Evolutionary conservation across 2,797 vertebrate species (phyloP), one percentile per base, ranked within the genome.

Genomic region (Babyrousa celebensis): DNA sequence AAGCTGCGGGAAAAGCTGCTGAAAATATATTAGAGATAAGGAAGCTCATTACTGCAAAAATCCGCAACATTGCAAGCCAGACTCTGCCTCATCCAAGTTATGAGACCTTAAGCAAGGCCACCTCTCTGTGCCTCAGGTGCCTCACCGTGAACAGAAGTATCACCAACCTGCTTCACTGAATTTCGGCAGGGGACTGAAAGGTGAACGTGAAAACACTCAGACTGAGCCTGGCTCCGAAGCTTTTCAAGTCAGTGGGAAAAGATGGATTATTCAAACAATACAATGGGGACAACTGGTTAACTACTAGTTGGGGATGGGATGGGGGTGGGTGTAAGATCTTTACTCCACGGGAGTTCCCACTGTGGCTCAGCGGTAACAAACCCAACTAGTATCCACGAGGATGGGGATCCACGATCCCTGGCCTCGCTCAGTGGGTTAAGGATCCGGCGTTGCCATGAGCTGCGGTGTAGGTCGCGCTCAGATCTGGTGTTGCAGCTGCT

Each of bases 231-330:
- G 68, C 12, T 92, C 48, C 32, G 11, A 36, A 62, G 21, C 16
- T 70, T 95, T 94, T 70, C 72, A 65, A 89, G 70, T 15, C 2
- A 32, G 48, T 54, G 20, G 78, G 32, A 89, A 54, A 91, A 27
- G 54, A 54, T 29, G 40, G 74, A 70, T 77, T 85, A 48, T 29
- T 80, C n/a, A 70, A 54, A 70, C 67, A 70, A 27, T 3, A 48
- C 23, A 21, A 87, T 0, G 1, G n/a, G 6, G 75, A 83, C 3
- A 54, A 67, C 0, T 32, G 18, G 17, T 67, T 70, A 71, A 88
- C 88, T 70, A 25, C 0, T 18, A 32, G 29, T 25, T n/a, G 40
- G 21, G 48, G 2, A 1, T 40, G 7, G 43, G 25, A 11, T 62
- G 29, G 78, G 3, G 52, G 25, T n/a, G 15, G 20, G 16, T 71